phyloP scores from a whole-genome alignment of 2,113 vertebrate species.

The Chloebia gouldiae region DNA sequence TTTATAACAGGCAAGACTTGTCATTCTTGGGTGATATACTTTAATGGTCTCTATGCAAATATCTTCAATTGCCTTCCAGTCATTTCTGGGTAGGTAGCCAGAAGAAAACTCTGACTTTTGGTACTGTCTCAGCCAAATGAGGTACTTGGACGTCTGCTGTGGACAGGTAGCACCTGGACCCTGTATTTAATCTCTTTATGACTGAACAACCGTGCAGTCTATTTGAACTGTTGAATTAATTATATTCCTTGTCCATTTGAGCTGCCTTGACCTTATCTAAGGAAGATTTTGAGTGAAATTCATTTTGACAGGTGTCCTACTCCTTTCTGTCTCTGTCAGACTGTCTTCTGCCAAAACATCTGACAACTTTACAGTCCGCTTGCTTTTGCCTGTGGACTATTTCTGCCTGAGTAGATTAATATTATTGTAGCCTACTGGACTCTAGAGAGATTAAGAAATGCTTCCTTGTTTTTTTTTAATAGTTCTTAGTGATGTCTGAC shows the following conservation, averaged over 20 bases:
- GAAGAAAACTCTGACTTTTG: not conserved
- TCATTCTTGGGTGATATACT: not conserved
- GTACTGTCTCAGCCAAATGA: not conserved
- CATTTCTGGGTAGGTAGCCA: not conserved
- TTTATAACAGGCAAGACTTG: not conserved
- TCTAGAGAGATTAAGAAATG: not conserved
- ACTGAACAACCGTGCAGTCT: not conserved
- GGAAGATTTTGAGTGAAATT: not conserved
- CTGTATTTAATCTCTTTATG: not conserved
- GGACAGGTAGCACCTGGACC: not conserved
- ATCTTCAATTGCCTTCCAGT: not conserved
- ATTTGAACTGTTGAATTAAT: not conserved
- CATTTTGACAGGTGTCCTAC: not conserved
- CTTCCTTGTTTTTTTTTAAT: not conserved
- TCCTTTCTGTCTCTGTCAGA: not conserved
- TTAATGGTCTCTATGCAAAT: not conserved
- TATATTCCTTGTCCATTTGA: not conserved
- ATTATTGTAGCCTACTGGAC: not conserved
- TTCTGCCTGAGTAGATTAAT: not conserved
- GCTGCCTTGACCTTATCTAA: not conserved
- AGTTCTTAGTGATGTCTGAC: not conserved
- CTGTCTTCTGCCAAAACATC: not conserved
- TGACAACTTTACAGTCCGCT: not conserved
- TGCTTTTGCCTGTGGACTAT: not conserved
- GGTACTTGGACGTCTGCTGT: not conserved